phyloP scores from a whole-genome alignment of 2,797 vertebrate species.

The Avahi laniger region DNA sequence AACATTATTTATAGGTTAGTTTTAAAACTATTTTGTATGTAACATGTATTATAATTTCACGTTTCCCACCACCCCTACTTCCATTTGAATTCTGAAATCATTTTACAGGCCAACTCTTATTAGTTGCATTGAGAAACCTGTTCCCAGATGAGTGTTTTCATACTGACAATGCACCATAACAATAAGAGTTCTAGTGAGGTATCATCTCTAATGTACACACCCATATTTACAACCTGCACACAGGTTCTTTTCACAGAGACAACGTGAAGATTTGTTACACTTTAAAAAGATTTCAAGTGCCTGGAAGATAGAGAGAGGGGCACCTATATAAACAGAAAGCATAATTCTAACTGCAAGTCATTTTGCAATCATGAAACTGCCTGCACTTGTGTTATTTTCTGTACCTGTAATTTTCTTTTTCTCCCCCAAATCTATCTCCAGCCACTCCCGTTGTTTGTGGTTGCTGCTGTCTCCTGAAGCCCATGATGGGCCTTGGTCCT shows the following conservation, averaged over 20 bases:
- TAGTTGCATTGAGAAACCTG: neutral
- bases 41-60: neutral
- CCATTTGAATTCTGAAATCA: neutral
- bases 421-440: slow-evolving; percentile 90
- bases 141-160: neutral
- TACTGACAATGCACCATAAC: neutral
- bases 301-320: neutral
- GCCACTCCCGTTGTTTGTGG: slow-evolving; percentile 80
- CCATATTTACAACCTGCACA: neutral
- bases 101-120: neutral
- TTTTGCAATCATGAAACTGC: neutral
- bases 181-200: neutral
- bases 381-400: neutral
- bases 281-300: neutral
- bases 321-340: neutral
- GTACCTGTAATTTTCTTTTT: slow-evolving; percentile 90
- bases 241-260: neutral
- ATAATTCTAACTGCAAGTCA: neutral
- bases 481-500: slow-evolving; percentile 82
- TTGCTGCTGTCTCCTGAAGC: slow-evolving; percentile 81
- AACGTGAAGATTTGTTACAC: neutral
- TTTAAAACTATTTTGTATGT: neutral
- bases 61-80: neutral
- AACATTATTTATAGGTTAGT: slow-evolving; percentile 52
- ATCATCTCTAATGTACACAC: neutral